phyloP scores from a whole-genome alignment of 2,888 invertebrate genomes.

The Trissolcus brochymenae region DNA sequence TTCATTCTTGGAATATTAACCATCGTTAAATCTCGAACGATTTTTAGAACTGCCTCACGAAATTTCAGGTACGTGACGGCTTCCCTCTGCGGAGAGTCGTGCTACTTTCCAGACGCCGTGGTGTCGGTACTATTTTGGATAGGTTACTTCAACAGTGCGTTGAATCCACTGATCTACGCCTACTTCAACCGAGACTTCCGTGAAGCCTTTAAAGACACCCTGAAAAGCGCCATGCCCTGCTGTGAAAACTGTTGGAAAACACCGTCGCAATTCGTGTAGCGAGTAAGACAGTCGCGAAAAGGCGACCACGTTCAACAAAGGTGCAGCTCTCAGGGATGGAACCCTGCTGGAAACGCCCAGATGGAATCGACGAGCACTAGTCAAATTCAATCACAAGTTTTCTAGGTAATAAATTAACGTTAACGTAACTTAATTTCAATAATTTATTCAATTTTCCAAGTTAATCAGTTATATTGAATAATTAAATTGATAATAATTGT shows the following conservation, averaged over 20 bases:
- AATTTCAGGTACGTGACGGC: constrained; percentile 87
- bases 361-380: constrained; percentile 10
- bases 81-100: constrained; percentile 86
- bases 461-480: too few relatives aligned
- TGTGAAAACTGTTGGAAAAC: constrained; percentile 87
- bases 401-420: too few relatives aligned
- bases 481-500: too few relatives aligned
- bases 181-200: constrained; percentile 98
- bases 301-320: constrained; percentile 48
- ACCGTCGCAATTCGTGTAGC: constrained; percentile 80
- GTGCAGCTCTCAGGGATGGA: constrained; percentile 35
- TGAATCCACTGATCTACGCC: constrained; percentile 96
- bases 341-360: constrained; percentile 29
- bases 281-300: constrained; percentile 51
- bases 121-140: constrained; percentile 91
- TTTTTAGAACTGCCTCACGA: constrained; percentile 4
- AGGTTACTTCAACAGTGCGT: constrained; percentile 96
- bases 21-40: too few relatives aligned
- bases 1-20: too few relatives aligned
- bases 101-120: constrained; percentile 82
- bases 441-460: too few relatives aligned
- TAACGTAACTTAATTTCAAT: too few relatives aligned
- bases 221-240: constrained; percentile 91
- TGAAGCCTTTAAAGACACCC: constrained; percentile 95
- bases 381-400: constrained; percentile 13